Base-by-base conservation (phyloP, 2,797 vertebrate species). In the Mareca penelope region DNA sequence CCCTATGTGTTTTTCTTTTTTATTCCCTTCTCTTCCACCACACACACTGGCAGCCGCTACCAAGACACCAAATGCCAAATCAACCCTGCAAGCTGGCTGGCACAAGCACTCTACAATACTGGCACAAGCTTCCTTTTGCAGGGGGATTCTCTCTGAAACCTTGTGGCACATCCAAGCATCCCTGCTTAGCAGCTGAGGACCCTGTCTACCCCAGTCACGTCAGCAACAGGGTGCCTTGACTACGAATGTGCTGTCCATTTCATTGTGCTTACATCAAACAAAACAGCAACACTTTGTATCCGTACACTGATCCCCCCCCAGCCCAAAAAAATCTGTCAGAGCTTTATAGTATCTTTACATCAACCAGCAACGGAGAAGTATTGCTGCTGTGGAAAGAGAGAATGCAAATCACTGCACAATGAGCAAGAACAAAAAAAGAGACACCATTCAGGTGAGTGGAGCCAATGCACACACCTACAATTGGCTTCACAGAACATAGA, bases 41-140 rank as follows among this genome's bases (percentile, higher is more conserved):
- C 97, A 98, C 97, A 94, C 96, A 97, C 97, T 97, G 97, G 96
- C 97, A 98, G 97, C 96, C 95, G 35, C 92, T 97, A 97, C 96
- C 97, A 95, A 94, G 91, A 94, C n/a, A 67, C 95, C 94, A 97
- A 97, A 97, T 98, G 98, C 98, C 97, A 98, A 96, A 95, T 97
- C 96, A 97, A 96, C 94, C 96, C 97, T 96, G 96, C 97, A 97
- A 97, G 97, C 97, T 97, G 98, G 96, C 97, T 97, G 94, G 96
- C 92, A 95, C 89, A 88, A 73, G 94, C n/a, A 23, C 96, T 92
- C 91, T 80, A 94, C 92, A 97, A 97, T 97, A 91, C 96, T 98
- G 97, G 97, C 97, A 97, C 97, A 85, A 4, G 10, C 80, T 93
- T 97, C 88, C 93, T 95, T 92, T 94, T 97, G 92, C 95, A 94